phyloP scores from a whole-genome alignment of 2,113 vertebrate species.

The Muntiacus muntjak region DNA sequence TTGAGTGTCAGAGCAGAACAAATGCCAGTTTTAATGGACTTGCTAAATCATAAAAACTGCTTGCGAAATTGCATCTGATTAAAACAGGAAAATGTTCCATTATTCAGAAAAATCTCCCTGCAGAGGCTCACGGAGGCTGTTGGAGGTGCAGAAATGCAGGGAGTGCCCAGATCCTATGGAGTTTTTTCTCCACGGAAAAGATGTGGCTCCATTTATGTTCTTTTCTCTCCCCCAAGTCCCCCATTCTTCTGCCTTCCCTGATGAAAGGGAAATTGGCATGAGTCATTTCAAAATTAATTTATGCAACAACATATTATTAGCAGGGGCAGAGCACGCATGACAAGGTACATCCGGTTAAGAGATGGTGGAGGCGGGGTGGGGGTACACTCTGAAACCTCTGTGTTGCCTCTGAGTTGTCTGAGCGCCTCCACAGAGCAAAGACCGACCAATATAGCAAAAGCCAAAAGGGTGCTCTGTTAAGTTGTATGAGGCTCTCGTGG shows the following conservation, averaged over 20 bases:
- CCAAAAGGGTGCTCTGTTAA: background rate
- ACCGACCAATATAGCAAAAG: background rate
- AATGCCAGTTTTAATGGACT: slow-evolving; percentile 87
- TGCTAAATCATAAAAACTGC: slow-evolving; percentile 84
- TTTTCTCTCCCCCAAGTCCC: background rate
- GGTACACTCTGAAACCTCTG: background rate
- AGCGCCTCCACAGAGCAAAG: background rate
- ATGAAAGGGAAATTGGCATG: slow-evolving; percentile 54
- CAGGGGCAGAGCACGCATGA: background rate
- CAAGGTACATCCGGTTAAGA: rapidly evolving
- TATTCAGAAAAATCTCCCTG: slow-evolving; percentile 74
- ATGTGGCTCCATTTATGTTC: background rate
- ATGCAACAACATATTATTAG: background rate
- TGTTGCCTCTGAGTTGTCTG: background rate
- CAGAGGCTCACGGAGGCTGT: background rate
- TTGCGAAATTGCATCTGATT: slow-evolving; percentile 85
- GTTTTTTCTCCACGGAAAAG: background rate
- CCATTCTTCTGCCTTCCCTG: background rate
- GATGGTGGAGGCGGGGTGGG: rapidly evolving
- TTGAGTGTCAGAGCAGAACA: slow-evolving; percentile 84
- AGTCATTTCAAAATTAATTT: slow-evolving; percentile 55
- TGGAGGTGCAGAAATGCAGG: slow-evolving; percentile 38
- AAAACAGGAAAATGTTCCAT: slow-evolving; percentile 80
- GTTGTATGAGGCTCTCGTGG: background rate
- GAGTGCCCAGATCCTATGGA: slow-evolving; percentile 33